Evolutionary conservation across 2,113 vertebrate species (phyloP), one percentile per base, ranked within the genome.

Genomic region (Tympanuchus pallidicinctus): DNA sequence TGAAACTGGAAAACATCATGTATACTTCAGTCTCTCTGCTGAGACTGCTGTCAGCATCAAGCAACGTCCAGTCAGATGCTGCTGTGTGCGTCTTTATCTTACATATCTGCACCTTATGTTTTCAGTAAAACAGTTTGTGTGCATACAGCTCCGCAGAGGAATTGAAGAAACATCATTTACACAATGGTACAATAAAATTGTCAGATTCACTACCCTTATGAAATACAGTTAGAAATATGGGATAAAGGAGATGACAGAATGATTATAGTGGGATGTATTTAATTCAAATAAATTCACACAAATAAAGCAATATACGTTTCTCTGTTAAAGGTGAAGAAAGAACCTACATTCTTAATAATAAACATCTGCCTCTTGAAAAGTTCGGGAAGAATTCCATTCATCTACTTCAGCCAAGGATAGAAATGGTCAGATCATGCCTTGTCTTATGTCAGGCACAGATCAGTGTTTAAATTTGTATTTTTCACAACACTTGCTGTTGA

Each of bases 401-500:
- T 36, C 32, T 63, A 25, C 54, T 73, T 73, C 28, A 25, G 27
- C 13, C n/a, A 77, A 59, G 7, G 32, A 79, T 60, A 70, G 28
- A 88, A 74, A 67, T 32, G 71, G 36, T 82, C 56, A 83, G 72
- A 86, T 59, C 25, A n/a, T 24, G 12, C 21, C 36, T 82, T 82
- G 34, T 47, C n/a, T 84, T 73, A 22, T 38, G 36, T 42, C 45
- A 86, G 79, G 48, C 54, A 82, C 25, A 89, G 63, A 21, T 59
- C 65, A 16, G 15, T 71, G 42, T 88, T 95, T 54, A 59, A 56
- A 66, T 82, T 65, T 85, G 30, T 93, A 72, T 77, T 95, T 91
- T 86, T 91, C 75, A 94, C 67, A 94, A 38, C 36, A 86, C 72
- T 96, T 93, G 50, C 65, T n/a, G 15, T 70, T 90, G 82, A 91